Evolutionary conservation across 2,888 invertebrate genomes (phyloP).

Genomic region (Homarus gammarus): DNA sequence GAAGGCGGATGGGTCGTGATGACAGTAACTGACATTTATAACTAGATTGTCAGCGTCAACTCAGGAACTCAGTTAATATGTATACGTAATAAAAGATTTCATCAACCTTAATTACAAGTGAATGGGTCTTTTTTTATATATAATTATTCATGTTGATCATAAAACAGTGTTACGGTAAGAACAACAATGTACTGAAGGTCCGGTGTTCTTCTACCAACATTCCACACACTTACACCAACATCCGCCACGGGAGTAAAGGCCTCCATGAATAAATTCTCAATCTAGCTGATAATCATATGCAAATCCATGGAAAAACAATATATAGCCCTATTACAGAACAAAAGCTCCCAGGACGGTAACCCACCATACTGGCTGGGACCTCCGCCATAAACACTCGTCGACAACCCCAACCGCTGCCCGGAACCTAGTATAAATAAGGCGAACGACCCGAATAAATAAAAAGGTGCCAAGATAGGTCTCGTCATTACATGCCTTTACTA

Average conservation of each 20-base stretch:
- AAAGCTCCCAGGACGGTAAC: not conserved
- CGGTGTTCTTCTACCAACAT: no score
- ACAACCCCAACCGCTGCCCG: not conserved
- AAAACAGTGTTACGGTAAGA: no score
- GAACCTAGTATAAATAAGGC: not conserved
- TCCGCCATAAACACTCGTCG: not conserved
- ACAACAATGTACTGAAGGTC: no score
- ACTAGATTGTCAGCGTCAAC: no score
- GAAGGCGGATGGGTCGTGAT: no score
- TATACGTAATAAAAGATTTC: no score
- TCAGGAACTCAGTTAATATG: no score
- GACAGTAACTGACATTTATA: no score
- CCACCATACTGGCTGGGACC: not conserved
- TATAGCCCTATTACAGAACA: conserved; percentile 18
- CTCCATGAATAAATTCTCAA: conserved; percentile 45
- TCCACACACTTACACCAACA: not conserved
- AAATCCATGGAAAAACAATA: conserved; percentile 23
- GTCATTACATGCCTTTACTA: conserved; percentile 37
- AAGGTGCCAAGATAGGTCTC: conserved; percentile 27
- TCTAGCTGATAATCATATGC: conserved; percentile 40
- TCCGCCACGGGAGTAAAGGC: not conserved
- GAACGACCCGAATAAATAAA: conserved; percentile 20
- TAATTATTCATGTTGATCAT: no score
- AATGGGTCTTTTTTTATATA: no score
- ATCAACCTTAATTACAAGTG: no score